Evolutionary conservation across 2,888 invertebrate genomes (phyloP), one percentile per base, ranked within the genome.

Genomic region (Cephus pygmeus): DNA sequence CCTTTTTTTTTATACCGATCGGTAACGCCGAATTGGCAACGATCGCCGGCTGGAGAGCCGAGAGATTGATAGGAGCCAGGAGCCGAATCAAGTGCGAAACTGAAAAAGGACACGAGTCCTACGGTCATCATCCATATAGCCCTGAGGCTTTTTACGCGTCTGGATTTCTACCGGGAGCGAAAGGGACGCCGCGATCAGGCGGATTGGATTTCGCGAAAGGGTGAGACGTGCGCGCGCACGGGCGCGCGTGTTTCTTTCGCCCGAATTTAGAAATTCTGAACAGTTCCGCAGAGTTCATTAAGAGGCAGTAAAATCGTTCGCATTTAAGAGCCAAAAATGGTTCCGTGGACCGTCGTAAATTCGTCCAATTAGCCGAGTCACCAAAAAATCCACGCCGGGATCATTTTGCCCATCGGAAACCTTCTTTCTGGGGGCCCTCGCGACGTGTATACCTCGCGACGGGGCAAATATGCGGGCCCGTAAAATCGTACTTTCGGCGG

Each of bases 291-390:
- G 83, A 83, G 81, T 83, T 83, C 81, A 82, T 83, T 83, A 83
- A 83, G 79, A 79, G 76, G 40, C 78, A 78, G 75, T 69, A 35
- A 78, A 78, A 78, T 78, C 76, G 76, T n/a, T n/a, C 56, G 73
- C 78, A 76, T 78, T 78, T 68, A 73, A 73, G 78, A 69, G 68
- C 83, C 81, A 81, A 83, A 86, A 83, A 82, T 81, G 77, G 79
- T 30, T 56, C n/a, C 75, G 15, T 76, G 73, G 78, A 79, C 80
- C 83, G 12, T 90, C 88, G 87, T 90, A 89, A 89, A 90, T 88
- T 87, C 85, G 84, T 76, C 88, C 89, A 89, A 90, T 89, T 89
- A 90, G 87, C 82, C 83, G 83, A 85, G 85, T 85, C 82, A 83
- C 84, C 81, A 85, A 86, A 88, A 89, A 88, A 85, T 85, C 81